These are phyloP conservation scores for Capreolus pygargus DNA, from an alignment of 2,113 vertebrate genomes.

Conservation along the genomic window DNA sequence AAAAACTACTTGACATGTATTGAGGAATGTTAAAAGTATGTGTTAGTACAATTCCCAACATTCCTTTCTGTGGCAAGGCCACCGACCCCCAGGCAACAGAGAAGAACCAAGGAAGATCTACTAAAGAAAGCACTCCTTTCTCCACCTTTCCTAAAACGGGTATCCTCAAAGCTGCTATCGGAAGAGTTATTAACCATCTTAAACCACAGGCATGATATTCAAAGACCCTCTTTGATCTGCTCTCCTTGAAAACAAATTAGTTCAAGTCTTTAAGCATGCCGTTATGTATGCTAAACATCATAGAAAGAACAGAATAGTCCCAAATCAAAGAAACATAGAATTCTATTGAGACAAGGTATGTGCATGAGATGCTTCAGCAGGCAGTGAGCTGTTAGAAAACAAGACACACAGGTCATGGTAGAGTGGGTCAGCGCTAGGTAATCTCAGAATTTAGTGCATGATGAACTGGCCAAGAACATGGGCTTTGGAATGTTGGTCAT, in stretches of 20 bases:
- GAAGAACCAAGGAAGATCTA: neutral
- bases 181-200: neutral
- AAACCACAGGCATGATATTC: neutral
- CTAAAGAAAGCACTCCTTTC: neutral
- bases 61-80: neutral
- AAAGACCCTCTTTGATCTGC: neutral
- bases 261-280: neutral
- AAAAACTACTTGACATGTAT: neutral
- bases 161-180: neutral
- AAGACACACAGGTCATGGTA: neutral
- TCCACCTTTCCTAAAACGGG: neutral
- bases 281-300: neutral
- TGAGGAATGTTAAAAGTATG: neutral
- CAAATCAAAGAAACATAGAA: neutral
- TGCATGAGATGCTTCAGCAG: fast-evolving
- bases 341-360: neutral
- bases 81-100: neutral
- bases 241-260: neutral
- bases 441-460: neutral
- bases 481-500: neutral
- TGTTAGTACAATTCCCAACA: neutral
- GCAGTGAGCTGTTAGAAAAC: neutral
- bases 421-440: neutral
- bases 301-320: neutral
- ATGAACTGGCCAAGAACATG: neutral